Base-by-base conservation (phyloP, 2,113 vertebrate genomes). In the Bostrychus sinensis region DNA sequence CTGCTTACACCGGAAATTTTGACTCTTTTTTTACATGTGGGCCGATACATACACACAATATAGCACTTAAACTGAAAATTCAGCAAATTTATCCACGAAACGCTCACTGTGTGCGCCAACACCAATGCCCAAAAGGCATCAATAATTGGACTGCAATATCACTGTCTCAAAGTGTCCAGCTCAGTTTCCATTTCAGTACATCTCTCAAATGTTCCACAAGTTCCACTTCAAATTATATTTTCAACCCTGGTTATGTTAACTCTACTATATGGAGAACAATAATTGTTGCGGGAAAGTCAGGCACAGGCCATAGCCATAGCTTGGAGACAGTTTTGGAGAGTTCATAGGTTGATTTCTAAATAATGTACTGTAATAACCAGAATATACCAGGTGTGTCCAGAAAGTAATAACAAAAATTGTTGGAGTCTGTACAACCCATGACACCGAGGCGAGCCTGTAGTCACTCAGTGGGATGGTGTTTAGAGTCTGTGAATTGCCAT, bases 91-190 rank as follows among this genome's bases (percentile, higher is more conserved):
- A 39, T 62, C 61, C 55, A 20, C 45, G 43, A 56, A 70, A 70
- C 22, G 2, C 34, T 62, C 37, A 38, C 22, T 46, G 46, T 12
- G 11, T 66, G 50, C 65, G 48, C 57, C 16, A 5, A 51, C 28
- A 66, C 68, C 55, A 65, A 28, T 71, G 26, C 46, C 32, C 63
- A 69, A 56, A 62, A 59, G 43, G 41, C 68, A 56, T 17, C 2
- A 56, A 74, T 61, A 76, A 69, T 55, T 46, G 53, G 16, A 56
- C 77, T 65, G 50, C 53, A 75, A 55, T 38, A 38, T 67, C 50
- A 39, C 25, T 55, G 42, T 54, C 48, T 66, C 34, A 39, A 22
- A 66, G 51, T 50, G 3, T 11, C 23, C 25, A n/a, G 8, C 54
- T 58, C 34, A 14, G 22, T 45, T 51, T 58, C 32, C 43, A 39